A percentile compares a stretch with the other conserved stretches of the same genome.
These are phyloP conservation scores for Eupsittula cactorum DNA, from an alignment of 2,113 vertebrate species.

Conservation along the genomic window DNA sequence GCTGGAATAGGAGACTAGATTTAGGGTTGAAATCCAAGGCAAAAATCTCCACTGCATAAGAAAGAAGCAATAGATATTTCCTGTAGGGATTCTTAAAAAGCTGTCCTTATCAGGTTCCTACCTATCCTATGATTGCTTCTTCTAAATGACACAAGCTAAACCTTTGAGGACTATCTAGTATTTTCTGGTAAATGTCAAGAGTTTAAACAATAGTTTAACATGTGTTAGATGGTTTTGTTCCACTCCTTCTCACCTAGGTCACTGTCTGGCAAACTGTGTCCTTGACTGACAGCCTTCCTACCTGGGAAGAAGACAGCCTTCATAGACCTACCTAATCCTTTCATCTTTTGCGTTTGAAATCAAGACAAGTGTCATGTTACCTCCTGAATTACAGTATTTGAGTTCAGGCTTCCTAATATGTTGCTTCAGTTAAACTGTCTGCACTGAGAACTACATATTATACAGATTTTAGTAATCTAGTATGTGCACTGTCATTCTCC, in stretches of 20 bases:
- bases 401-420: background rate
- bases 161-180: background rate
- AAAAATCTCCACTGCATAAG: background rate
- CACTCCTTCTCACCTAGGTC: background rate
- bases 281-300: background rate
- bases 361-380: background rate
- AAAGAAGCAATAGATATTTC: background rate
- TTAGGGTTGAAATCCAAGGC: background rate
- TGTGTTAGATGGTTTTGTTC: background rate
- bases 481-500: background rate
- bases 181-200: background rate
- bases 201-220: background rate
- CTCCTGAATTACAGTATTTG: background rate
- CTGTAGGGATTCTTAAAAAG: background rate
- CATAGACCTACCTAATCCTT: background rate
- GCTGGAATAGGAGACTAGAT: background rate
- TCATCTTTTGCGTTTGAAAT: constrained; percentile 8
- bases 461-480: background rate
- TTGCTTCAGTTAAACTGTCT: constrained; percentile 31
- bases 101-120: background rate
- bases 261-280: background rate
- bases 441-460: background rate
- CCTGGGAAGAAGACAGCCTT: background rate
- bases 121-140: background rate
- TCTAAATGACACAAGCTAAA: background rate